These are phyloP conservation scores for Talpa occidentalis DNA, from an alignment of 2,113 vertebrate genomes.

Conservation along the genomic window DNA sequence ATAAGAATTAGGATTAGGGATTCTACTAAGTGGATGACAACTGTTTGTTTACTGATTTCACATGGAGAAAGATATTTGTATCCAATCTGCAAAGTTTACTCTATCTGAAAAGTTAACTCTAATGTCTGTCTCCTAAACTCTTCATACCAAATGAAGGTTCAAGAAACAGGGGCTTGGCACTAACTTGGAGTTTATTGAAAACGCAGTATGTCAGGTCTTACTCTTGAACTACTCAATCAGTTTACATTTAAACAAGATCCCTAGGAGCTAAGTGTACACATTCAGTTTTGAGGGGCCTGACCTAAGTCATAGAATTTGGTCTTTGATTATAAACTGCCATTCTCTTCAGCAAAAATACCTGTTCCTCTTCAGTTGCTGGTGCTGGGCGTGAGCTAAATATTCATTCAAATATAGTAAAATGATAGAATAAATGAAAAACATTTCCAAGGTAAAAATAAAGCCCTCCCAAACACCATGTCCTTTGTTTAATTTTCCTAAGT, in stretches of 20 bases:
- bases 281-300: background rate
- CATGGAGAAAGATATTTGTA: background rate
- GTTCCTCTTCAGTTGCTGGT: background rate
- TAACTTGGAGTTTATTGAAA: background rate
- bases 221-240: background rate
- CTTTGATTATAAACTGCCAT: background rate
- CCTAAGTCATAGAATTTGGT: background rate
- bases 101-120: background rate
- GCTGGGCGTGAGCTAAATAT: background rate
- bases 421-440: background rate
- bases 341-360: background rate
- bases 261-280: background rate
- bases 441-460: slow-evolving; percentile 10
- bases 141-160: background rate
- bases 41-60: slow-evolving; percentile 28
- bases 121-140: background rate
- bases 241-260: background rate
- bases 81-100: slow-evolving; percentile 11
- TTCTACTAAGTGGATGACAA: background rate
- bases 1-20: background rate
- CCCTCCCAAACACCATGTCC: background rate
- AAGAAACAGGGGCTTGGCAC: background rate
- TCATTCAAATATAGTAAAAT: background rate
- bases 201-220: background rate
- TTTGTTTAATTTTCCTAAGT: slow-evolving; percentile 4